phyloP scores from a whole-genome alignment of 2,888 invertebrate species.

The Sycophila texana region DNA sequence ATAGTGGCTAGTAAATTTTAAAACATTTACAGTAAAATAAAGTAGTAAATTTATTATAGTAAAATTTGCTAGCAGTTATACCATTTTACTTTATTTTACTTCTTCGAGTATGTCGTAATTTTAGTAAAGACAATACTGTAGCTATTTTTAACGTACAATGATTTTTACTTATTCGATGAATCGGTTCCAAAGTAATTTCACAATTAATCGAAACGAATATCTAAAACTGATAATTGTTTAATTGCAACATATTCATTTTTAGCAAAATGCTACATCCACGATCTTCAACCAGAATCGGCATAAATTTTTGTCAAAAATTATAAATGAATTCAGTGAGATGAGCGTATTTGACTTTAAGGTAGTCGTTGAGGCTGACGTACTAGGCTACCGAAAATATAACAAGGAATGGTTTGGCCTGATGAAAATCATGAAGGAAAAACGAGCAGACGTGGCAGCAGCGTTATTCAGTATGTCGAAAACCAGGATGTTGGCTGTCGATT shows the following conservation, averaged over 20 bases:
- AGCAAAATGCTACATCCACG: neutral
- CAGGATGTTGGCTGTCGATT: conserved; percentile 10
- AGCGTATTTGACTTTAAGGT: neutral
- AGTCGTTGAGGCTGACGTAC: neutral
- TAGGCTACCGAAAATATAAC: neutral
- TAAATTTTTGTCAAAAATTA: neutral
- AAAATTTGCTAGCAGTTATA: no score
- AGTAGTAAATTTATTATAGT: no score
- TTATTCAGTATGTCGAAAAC: neutral
- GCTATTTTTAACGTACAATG: no score
- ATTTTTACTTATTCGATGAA: no score
- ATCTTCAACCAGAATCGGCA: no score
- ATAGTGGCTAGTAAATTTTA: no score
- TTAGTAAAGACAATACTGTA: no score
- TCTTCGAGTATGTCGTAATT: no score
- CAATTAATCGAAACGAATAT: no score
- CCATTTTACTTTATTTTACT: no score
- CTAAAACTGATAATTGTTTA: neutral
- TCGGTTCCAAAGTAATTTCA: no score
- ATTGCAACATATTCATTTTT: neutral
- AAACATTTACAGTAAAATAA: no score
- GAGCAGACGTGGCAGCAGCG: neutral
- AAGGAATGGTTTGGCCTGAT: conserved; percentile 15
- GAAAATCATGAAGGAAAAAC: neutral
- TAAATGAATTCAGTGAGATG: neutral